Conservation (phyloP, 1,140 invertebrate species). For the Dendroctonus ponderosae region DNA sequence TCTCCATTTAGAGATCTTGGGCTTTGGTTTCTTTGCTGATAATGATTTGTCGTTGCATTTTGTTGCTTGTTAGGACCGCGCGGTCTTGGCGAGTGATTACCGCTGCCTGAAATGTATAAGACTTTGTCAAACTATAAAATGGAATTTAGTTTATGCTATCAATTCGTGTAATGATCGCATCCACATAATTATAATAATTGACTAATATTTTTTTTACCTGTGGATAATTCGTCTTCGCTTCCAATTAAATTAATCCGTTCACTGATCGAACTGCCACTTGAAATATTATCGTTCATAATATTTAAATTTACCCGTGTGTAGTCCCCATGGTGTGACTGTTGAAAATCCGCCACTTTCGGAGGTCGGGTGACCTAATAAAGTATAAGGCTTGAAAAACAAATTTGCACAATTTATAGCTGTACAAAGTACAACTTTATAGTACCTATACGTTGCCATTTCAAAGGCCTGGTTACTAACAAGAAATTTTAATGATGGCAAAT, state of each 20-base stretch:
- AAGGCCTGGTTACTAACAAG: too few species aligned
- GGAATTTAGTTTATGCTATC: background rate
- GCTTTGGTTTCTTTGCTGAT: constrained; percentile 60
- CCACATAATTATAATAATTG: too few species aligned
- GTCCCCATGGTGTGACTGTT: constrained; percentile 26
- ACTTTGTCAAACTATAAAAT: background rate
- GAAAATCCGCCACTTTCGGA: constrained; percentile 32
- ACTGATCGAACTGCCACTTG: constrained; percentile 56
- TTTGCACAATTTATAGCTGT: too few species aligned
- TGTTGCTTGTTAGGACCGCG: constrained; percentile 50
- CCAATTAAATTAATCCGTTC: constrained; percentile 46
- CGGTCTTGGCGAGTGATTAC: constrained; percentile 58
- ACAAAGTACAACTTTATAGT: too few species aligned
- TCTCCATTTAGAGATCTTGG: constrained; percentile 56
- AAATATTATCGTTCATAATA: constrained; percentile 54
- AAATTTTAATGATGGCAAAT: too few species aligned
- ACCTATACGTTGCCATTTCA: too few species aligned
- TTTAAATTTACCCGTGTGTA: constrained; percentile 35
- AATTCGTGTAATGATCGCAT: too few species aligned
- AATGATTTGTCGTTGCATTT: constrained; percentile 46
- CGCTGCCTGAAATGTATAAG: constrained; percentile 40
- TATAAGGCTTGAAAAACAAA: background rate
- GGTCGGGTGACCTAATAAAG: constrained; percentile 28
- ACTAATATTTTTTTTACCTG: constrained; percentile 28
- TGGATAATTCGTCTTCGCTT: constrained; percentile 62